Base-by-base conservation (phyloP, 2,113 vertebrate genomes). In the Columbina picui region DNA sequence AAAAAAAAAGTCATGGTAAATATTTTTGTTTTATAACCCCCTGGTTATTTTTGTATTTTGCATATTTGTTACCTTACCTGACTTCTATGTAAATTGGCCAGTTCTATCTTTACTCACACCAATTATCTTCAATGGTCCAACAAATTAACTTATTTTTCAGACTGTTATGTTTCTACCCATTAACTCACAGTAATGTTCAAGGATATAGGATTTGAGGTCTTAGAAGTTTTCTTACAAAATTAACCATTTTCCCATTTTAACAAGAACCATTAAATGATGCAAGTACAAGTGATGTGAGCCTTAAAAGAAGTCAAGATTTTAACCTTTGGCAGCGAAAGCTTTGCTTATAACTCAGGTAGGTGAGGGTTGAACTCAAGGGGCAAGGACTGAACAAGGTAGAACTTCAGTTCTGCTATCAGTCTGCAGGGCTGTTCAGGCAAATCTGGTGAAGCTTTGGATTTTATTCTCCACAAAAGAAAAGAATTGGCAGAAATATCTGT, bases 21-120 rank as follows among this genome's bases (percentile, higher is more conserved):
- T 93, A 89, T 78, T 86, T 94, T 84, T 95, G 41, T 94, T 93
- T 34, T 55, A 22, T 81, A 95, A 94, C 56, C 78, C 56, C 39
- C 82, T 49, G 36, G 65, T 71, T 82, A 86, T 76, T 96, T 96
- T 82, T 32, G 41, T 86, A 78, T 91, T 34, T 50, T 76, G 75
- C 79, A 88, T 55, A 0, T 75, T 73, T 55, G 5, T 70, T 95
- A 27, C 79, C 43, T 64, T 81, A 74, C 41, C 47, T 53, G 56
- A 71, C 45, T 75, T 78, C 84, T 80, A 87, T 63, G 32, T 63
- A 60, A 96, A 69, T 57, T 70, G 23, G 16, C 14, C 25, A 38
- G 15, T 20, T 94, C 20, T 81, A 41, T 84, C 38, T 78, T 63
- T 68, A 78, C 16, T 78, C 26, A 17, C 43, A 84, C 4, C 69